Percentiles rank a stretch among this genome's conserved stretches.
Evolutionary conservation across 1,140 invertebrate species (phyloP).

Genomic region (Manduca sexta): DNA sequence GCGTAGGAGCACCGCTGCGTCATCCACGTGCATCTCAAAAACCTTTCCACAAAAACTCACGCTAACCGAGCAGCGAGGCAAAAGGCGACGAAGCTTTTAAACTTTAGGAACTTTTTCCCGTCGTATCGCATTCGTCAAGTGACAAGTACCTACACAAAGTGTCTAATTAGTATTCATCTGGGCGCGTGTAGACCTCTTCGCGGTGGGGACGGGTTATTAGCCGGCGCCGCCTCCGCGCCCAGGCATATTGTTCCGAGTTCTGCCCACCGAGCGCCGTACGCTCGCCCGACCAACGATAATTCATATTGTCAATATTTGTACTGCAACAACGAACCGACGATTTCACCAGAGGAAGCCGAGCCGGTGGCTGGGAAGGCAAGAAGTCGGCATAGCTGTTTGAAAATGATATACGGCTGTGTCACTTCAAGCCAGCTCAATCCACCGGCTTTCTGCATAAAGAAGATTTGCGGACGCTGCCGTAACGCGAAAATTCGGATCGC

Average conservation of each 20-base stretch:
- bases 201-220: conserved; percentile 73
- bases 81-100: conserved; percentile 3
- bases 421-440: conserved; percentile 78
- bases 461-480: conserved; percentile 48
- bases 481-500: conserved; percentile 47
- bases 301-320: conserved; percentile 64
- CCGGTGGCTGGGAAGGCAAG: conserved; percentile 78
- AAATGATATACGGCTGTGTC: conserved; percentile 77
- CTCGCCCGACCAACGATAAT: conserved; percentile 53
- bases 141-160: conserved; percentile 60
- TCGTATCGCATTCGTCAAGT: conserved; percentile 33
- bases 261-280: conserved; percentile 62
- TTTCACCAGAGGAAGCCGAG: conserved; percentile 37
- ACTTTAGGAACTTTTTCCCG: conserved; percentile 15
- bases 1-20: conserved; percentile 11
- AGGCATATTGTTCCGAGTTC: conserved; percentile 69
- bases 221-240: conserved; percentile 69
- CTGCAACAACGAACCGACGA: conserved; percentile 30
- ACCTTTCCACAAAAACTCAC: not conserved
- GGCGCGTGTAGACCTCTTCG: conserved; percentile 66
- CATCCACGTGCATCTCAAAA: not conserved
- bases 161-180: conserved; percentile 73
- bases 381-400: conserved; percentile 80
- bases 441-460: conserved; percentile 73
- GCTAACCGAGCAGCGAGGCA: not conserved